Evolutionary conservation across 2,888 invertebrate species (phyloP).

Genomic region (Philopedon plagiatum): DNA sequence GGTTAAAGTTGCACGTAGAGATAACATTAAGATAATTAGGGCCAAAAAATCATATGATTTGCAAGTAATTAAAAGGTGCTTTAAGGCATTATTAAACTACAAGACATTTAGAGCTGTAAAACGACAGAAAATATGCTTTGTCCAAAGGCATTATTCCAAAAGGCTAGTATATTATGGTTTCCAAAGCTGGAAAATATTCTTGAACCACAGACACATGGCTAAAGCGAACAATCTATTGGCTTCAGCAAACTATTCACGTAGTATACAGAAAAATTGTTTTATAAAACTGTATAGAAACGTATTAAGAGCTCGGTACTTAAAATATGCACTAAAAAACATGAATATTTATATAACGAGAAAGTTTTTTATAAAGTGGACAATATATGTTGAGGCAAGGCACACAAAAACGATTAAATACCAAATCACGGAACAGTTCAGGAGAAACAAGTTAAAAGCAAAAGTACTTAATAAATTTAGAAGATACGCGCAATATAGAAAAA

Average conservation of each 20-base stretch:
- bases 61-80: slow-evolving; percentile 48
- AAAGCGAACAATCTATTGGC: slow-evolving; percentile 50
- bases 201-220: slow-evolving; percentile 28
- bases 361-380: slow-evolving; percentile 33
- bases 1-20: not conserved
- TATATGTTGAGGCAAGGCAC: slow-evolving; percentile 16
- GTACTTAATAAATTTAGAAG: slow-evolving; percentile 31
- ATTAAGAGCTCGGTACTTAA: slow-evolving; percentile 29
- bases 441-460: slow-evolving; percentile 33
- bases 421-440: not conserved
- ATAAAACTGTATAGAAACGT: slow-evolving; percentile 45
- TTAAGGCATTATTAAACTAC: slow-evolving; percentile 34
- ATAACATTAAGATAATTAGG: slow-evolving; percentile 23
- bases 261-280: slow-evolving; percentile 50
- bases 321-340: slow-evolving; percentile 15
- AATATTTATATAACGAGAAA: slow-evolving; percentile 23
- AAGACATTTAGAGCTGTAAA: slow-evolving; percentile 35
- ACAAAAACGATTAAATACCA: slow-evolving; percentile 25
- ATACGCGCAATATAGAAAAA: slow-evolving; percentile 32
- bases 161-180: slow-evolving; percentile 47
- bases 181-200: slow-evolving; percentile 42
- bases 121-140: slow-evolving; percentile 30
- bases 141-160: slow-evolving; percentile 45
- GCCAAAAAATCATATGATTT: slow-evolving; percentile 49
- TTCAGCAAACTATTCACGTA: slow-evolving; percentile 44